These are phyloP conservation scores for Trialeurodes vaporariorum DNA, from an alignment of 1,140 invertebrate genomes.

Conservation along the genomic window DNA sequence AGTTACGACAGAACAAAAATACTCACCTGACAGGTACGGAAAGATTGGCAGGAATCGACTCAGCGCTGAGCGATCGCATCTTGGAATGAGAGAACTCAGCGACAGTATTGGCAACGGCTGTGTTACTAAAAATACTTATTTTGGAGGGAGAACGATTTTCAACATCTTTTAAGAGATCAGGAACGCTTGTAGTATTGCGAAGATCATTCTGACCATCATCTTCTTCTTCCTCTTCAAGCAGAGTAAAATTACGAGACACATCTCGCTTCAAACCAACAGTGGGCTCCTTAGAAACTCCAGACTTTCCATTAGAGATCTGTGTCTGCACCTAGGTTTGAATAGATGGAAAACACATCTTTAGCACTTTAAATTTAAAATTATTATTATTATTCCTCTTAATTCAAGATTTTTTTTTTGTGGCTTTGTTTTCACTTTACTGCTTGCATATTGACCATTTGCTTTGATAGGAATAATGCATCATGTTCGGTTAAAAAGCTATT, in stretches of 20 bases:
- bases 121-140: background rate
- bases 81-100: background rate
- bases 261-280: constrained; percentile 51
- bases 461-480: too few relatives aligned
- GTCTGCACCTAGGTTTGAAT: too few relatives aligned
- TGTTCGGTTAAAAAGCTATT: too few relatives aligned
- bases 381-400: too few relatives aligned
- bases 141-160: background rate
- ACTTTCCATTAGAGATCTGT: background rate
- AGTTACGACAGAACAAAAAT: background rate
- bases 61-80: background rate
- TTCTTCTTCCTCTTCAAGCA: constrained; percentile 53
- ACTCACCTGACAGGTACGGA: background rate
- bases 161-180: constrained; percentile 23
- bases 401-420: too few relatives aligned
- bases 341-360: too few relatives aligned
- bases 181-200: constrained; percentile 8
- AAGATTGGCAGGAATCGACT: background rate
- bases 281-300: background rate
- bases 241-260: constrained; percentile 60
- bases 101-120: background rate
- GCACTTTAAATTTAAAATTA: too few relatives aligned
- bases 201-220: background rate
- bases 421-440: too few relatives aligned
- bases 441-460: too few relatives aligned